Evolutionary conservation across 2,888 invertebrate genomes (phyloP).

Genomic region (Drosophila cracens): DNA sequence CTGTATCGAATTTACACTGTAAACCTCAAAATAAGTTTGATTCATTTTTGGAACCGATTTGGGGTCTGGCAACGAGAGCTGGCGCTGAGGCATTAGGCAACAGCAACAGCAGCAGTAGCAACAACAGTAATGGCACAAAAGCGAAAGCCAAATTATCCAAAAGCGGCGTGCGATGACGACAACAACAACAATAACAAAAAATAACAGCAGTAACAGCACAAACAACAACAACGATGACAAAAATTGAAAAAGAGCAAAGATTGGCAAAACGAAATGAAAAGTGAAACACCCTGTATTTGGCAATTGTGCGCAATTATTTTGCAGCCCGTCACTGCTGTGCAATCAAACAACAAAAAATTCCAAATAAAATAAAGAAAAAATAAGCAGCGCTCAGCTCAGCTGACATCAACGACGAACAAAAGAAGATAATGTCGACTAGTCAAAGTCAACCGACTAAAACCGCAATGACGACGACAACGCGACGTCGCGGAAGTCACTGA

Average conservation of each 20-base stretch:
- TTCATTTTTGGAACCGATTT: conserved; percentile 72
- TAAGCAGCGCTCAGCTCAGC: conserved; percentile 46
- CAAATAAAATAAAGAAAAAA: conserved; percentile 36
- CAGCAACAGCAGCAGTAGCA: conserved; percentile 27
- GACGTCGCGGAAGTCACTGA: conserved; percentile 50
- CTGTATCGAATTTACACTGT: conserved; percentile 35
- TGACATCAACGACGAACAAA: conserved; percentile 50
- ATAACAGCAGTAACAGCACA: conserved; percentile 21
- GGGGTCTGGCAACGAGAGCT: conserved; percentile 36
- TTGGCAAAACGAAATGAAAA: conserved; percentile 48
- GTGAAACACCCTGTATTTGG: conserved; percentile 71
- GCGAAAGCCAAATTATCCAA: conserved; percentile 79
- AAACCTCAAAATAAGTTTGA: conserved; percentile 61
- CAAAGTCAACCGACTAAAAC: conserved; percentile 48
- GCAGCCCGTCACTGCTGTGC: conserved; percentile 46
- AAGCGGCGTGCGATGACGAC: conserved; percentile 68
- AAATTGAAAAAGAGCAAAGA: conserved; percentile 66
- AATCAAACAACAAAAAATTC: conserved; percentile 49
- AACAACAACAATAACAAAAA: conserved; percentile 37
- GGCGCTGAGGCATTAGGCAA: conserved; percentile 68
- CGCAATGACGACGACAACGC: conserved; percentile 46
- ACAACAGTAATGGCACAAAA: conserved; percentile 67
- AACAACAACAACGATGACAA: conserved; percentile 23
- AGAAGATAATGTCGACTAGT: conserved; percentile 73
- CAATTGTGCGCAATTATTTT: conserved; percentile 74